phyloP scores from a whole-genome alignment of 2,113 vertebrate genomes.

The Pogona vitticeps region DNA sequence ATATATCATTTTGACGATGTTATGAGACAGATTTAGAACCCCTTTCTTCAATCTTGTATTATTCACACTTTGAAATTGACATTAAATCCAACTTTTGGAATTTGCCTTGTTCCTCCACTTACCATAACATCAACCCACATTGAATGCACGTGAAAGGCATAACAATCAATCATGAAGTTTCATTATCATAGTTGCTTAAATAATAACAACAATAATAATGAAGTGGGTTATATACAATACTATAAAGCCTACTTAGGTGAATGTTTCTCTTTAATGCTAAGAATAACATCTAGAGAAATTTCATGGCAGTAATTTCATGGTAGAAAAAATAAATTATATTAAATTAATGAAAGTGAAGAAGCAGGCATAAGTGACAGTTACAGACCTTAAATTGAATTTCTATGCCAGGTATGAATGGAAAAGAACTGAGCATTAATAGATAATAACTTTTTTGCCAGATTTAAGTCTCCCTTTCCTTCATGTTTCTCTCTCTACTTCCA shows the following conservation, averaged over 20 bases:
- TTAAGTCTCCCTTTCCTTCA: constrained; percentile 38
- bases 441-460: constrained; percentile 41
- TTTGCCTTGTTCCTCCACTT: constrained; percentile 23
- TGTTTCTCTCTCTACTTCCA: too few species aligned
- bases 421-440: constrained; percentile 52
- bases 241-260: constrained; percentile 40
- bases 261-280: constrained; percentile 34
- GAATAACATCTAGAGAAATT: constrained; percentile 49
- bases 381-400: constrained; percentile 60
- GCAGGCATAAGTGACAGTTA: constrained; percentile 40
- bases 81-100: constrained; percentile 42
- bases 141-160: constrained; percentile 59
- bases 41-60: constrained; percentile 17
- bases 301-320: constrained; percentile 42
- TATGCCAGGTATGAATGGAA: constrained; percentile 27
- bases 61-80: constrained; percentile 6
- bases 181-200: constrained; percentile 45
- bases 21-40: background rate
- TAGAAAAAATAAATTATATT: constrained; percentile 46
- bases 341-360: constrained; percentile 50
- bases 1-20: constrained; percentile 4
- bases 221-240: constrained; percentile 48
- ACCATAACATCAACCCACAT: constrained; percentile 45
- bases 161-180: constrained; percentile 35
- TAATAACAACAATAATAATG: constrained; percentile 16